Evolutionary conservation across 2,888 invertebrate genomes (phyloP).

Genomic region (Trypoxylon attenuatum): DNA sequence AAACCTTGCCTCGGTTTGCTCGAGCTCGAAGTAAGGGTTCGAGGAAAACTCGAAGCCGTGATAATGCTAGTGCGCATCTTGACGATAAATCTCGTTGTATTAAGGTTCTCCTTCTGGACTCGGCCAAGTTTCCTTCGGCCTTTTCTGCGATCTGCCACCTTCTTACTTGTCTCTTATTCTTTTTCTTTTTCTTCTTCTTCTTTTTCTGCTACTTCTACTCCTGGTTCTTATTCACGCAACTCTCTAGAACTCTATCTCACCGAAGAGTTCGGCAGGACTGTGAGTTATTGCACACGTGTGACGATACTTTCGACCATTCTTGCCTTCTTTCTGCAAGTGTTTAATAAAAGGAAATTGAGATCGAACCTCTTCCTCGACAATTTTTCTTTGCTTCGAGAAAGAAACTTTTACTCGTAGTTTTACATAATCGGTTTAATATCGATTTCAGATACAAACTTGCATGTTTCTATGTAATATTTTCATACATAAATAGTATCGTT

Average conservation of each 20-base stretch:
- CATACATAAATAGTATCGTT: no score
- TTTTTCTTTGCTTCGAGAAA: not conserved
- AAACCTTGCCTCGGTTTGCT: slow-evolving; percentile 40
- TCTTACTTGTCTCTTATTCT: slow-evolving; percentile 6
- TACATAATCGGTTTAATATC: no score
- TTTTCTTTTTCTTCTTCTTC: not conserved
- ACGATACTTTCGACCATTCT: not conserved
- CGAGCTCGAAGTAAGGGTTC: slow-evolving; percentile 38
- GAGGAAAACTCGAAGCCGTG: slow-evolving; percentile 46
- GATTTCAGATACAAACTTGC: no score
- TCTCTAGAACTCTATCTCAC: no score
- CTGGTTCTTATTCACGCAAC: no score
- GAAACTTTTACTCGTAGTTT: no score
- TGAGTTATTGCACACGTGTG: slow-evolving; percentile 21
- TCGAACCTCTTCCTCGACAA: not conserved
- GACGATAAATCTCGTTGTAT: slow-evolving; percentile 57
- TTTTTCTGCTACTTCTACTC: no score
- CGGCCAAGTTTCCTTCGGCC: slow-evolving; percentile 2
- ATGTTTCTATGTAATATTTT: no score
- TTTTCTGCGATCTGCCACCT: slow-evolving; percentile 1
- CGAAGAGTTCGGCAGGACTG: not conserved
- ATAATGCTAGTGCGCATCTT: slow-evolving; percentile 51
- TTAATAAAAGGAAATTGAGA: not conserved
- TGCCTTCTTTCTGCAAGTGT: not conserved
- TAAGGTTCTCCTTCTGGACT: slow-evolving; percentile 27